phyloP scores from a whole-genome alignment of 2,888 invertebrate genomes.

The Masnerella sp. region DNA sequence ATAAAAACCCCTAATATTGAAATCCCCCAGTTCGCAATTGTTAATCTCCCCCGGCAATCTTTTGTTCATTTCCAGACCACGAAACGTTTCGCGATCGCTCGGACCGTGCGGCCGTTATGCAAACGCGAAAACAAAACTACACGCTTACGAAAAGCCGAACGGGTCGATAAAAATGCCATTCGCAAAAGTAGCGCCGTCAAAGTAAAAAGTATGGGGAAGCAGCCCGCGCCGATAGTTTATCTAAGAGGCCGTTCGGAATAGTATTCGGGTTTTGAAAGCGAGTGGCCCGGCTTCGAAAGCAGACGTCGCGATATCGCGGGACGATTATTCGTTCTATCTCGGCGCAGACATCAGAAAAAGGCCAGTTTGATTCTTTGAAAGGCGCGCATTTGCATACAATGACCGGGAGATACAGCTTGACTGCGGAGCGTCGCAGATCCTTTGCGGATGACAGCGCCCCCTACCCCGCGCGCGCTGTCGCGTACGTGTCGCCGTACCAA shows the following conservation, averaged over 20 bases:
- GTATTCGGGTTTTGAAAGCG: constrained; percentile 47
- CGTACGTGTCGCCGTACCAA: constrained; percentile 57
- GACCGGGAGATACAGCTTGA: constrained; percentile 70
- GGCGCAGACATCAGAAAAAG: constrained; percentile 74
- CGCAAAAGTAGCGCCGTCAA: constrained; percentile 39
- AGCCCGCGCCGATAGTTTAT: constrained; percentile 45
- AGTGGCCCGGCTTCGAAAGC: constrained; percentile 62
- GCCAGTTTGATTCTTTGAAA: constrained; percentile 73
- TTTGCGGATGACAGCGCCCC: constrained; percentile 68
- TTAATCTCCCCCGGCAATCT: no score
- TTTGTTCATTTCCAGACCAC: no score
- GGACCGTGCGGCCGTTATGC: constrained; percentile 18
- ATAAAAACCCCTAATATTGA: no score
- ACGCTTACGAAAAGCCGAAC: constrained; percentile 35
- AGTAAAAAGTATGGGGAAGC: constrained; percentile 41
- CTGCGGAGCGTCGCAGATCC: constrained; percentile 60
- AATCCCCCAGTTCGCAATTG: no score
- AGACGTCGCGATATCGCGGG: constrained; percentile 58
- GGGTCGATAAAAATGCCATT: constrained; percentile 45
- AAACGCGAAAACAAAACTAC: constrained; percentile 47
- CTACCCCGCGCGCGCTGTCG: constrained; percentile 60
- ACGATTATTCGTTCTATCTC: constrained; percentile 70
- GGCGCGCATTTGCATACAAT: constrained; percentile 76
- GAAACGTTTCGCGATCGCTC: no score
- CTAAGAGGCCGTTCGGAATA: constrained; percentile 48